phyloP scores from a whole-genome alignment of 2,797 vertebrate genomes.

The Spinus olivaceus region DNA sequence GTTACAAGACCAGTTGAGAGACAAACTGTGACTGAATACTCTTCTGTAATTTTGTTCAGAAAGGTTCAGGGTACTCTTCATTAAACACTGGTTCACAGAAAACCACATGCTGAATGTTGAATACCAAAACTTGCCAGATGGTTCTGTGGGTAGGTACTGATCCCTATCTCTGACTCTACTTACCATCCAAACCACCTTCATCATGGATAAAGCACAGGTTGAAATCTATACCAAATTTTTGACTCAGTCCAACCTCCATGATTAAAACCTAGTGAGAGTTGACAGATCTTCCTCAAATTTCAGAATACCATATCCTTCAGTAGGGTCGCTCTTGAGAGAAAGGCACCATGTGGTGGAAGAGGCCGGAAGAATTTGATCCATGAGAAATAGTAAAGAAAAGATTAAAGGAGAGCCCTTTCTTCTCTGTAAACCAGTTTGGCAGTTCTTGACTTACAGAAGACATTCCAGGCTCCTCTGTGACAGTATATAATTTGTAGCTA shows the following conservation, averaged over 20 bases:
- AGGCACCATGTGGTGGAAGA: background rate
- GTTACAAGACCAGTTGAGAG: background rate
- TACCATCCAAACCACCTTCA: background rate
- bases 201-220: background rate
- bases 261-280: background rate
- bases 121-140: background rate
- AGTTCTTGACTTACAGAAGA: background rate
- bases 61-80: background rate
- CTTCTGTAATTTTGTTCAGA: background rate
- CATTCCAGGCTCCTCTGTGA: background rate
- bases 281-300: background rate
- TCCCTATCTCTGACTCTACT: background rate
- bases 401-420: background rate
- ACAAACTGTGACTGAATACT: background rate
- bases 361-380: background rate
- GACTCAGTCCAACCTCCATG: background rate
- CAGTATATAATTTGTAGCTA: constrained; percentile 24
- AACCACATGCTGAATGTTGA: background rate
- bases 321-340: background rate
- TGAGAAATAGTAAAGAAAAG: background rate
- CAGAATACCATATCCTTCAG: background rate
- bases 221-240: background rate
- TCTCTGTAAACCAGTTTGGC: background rate
- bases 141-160: background rate
- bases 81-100: background rate